Base-by-base conservation (phyloP, 2,797 vertebrate species). In the Anabacerthia variegaticeps region DNA sequence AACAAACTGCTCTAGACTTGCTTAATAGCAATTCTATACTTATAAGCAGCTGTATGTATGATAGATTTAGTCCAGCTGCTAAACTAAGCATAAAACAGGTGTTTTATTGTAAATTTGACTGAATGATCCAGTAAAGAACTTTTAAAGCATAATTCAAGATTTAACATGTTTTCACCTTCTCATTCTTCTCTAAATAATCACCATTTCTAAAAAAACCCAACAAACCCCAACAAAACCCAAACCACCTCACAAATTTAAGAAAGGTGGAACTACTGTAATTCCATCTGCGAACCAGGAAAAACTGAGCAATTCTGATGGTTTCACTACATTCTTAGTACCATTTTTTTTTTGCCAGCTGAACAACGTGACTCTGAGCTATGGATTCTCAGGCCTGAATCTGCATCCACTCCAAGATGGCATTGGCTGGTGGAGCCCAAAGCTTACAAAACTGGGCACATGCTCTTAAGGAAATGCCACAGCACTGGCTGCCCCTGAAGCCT, bases 381-480 rank as follows among this genome's bases (percentile, higher is more conserved):
- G 10, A 20, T 34, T 32, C 26, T 12, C 43, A 23, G 32, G 16
- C 32, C 28, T 39, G 46, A 58, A 39, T 12, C 19, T 46, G 34
- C 67, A 39, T 30, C 41, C 63, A 20, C 32, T 32, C 63, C 44
- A 10, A 6, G 21, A 7, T 19, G n/a, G 8, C 24, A 6, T 0
- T 18, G 54, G 28, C n/a, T 63, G 62, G 39, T 14, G 37, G 17
- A 90, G 15, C 12, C 32, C 12, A 22, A 11, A 39, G 7, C 4
- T 67, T 34, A 15, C 20, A 30, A 44, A 89, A 26, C 0, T 26
- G 10, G 71, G 27, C 8, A 17, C 1, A 1, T 4, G 3, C 17
- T 20, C 48, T 36, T 44, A 9, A 14, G 72, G 24, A 74, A 48
- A n/a, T 6, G 1, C 3, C 72, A 10, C 24, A 39, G 32, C 41